Evolutionary conservation across 2,888 invertebrate species (phyloP).

Genomic region (Lithophane socia): DNA sequence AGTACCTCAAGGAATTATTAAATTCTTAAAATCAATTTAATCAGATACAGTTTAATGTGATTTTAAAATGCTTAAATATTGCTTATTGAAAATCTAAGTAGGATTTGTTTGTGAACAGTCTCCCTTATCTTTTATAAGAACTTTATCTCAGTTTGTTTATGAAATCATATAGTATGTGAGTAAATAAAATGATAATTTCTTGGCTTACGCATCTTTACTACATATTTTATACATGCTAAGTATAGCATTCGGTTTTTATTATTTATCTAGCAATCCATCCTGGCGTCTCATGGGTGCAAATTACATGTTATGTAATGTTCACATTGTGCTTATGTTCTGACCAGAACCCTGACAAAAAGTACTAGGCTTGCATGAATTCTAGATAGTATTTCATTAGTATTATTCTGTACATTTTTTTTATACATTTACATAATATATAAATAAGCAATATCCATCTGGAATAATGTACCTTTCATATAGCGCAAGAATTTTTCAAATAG

Average conservation of each 20-base stretch:
- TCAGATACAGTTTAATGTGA: neutral
- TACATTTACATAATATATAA: no score
- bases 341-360: no score
- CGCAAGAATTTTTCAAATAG: no score
- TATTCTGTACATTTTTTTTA: no score
- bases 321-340: no score
- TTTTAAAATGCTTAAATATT: neutral
- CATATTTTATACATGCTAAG: neutral
- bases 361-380: no score
- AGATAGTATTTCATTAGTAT: no score
- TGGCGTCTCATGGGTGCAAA: no score
- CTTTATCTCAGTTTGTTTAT: constrained; percentile 33
- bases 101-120: neutral
- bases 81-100: neutral
- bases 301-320: no score
- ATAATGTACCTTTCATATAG: no score
- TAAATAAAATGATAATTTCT: constrained; percentile 20
- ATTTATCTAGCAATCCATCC: no score
- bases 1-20: neutral
- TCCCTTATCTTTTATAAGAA: constrained; percentile 20
- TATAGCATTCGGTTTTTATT: neutral
- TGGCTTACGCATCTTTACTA: neutral
- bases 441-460: no score
- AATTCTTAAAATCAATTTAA: neutral
- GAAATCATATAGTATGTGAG: neutral